Evolutionary conservation across 2,113 vertebrate genomes (phyloP).

Genomic region (Dolichotis patagonum): DNA sequence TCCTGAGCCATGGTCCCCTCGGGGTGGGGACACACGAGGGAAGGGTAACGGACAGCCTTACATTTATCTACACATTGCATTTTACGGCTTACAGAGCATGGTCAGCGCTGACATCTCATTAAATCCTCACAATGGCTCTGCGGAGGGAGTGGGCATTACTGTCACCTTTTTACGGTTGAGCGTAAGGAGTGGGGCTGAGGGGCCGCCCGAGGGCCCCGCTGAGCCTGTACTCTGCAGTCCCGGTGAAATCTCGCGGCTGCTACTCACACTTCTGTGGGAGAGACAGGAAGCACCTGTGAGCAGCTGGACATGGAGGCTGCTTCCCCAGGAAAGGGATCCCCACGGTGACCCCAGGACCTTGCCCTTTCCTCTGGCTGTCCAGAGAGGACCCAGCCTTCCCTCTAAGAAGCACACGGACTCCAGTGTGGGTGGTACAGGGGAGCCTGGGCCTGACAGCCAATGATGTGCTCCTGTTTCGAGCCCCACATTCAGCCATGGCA

Average conservation of each 20-base stretch:
- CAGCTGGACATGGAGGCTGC: neutral
- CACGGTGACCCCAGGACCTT: neutral
- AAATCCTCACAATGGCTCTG: neutral
- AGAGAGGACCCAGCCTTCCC: neutral
- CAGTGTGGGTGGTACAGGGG: accelerated
- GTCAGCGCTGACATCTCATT: neutral
- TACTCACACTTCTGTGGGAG: neutral
- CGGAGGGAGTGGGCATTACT: neutral
- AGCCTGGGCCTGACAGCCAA: neutral
- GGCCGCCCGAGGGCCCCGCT: neutral
- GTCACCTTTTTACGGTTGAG: neutral
- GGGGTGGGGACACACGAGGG: no score
- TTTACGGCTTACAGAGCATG: neutral
- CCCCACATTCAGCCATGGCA: accelerated
- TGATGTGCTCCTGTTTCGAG: accelerated
- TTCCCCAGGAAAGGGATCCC: accelerated
- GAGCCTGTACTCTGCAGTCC: neutral
- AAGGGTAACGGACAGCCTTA: neutral
- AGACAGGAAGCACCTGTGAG: neutral
- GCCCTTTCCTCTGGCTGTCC: neutral
- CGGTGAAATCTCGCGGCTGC: neutral
- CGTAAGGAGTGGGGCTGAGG: neutral
- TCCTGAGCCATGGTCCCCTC: neutral
- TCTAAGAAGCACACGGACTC: accelerated
- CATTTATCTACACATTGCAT: neutral